Conservation (phyloP, 2,888 invertebrate genomes). For the Drosophila anceps region DNA sequence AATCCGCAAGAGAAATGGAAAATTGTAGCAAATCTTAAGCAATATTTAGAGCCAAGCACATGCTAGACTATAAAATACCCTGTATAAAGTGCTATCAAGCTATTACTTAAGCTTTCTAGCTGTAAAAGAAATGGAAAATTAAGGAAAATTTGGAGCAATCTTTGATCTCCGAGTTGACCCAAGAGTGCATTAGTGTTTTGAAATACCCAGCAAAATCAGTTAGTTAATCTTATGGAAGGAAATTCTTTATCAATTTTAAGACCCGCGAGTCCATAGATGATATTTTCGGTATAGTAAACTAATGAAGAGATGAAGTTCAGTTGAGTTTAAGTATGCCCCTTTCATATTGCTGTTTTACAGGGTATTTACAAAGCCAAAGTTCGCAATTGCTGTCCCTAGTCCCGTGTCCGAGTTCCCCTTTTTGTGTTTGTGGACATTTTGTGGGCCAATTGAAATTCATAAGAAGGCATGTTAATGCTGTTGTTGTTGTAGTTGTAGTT, state of each 20-base stretch:
- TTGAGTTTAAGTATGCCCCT: neutral
- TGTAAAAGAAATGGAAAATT: too few species aligned
- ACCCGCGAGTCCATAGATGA: neutral
- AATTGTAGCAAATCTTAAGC: neutral
- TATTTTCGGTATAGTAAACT: neutral
- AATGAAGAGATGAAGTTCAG: neutral
- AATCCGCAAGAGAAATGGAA: neutral
- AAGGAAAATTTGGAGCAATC: too few species aligned
- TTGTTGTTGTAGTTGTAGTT: slow-evolving; percentile 4
- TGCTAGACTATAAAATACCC: neutral
- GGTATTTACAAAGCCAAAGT: slow-evolving; percentile 22
- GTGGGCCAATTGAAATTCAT: slow-evolving; percentile 76
- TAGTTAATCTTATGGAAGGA: neutral
- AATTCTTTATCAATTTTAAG: neutral
- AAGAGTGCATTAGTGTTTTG: neutral
- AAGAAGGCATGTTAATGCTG: slow-evolving; percentile 41
- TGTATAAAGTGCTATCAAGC: too few species aligned
- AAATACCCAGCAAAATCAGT: neutral
- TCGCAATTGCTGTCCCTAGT: slow-evolving; percentile 21
- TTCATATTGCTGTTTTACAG: neutral
- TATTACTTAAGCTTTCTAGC: too few species aligned
- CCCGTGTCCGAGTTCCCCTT: slow-evolving; percentile 20
- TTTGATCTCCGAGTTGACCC: too few species aligned
- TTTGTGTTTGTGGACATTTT: slow-evolving; percentile 39
- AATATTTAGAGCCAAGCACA: neutral